Base-by-base conservation (phyloP, 2,888 invertebrate genomes). In the Drosophila prolongata region DNA sequence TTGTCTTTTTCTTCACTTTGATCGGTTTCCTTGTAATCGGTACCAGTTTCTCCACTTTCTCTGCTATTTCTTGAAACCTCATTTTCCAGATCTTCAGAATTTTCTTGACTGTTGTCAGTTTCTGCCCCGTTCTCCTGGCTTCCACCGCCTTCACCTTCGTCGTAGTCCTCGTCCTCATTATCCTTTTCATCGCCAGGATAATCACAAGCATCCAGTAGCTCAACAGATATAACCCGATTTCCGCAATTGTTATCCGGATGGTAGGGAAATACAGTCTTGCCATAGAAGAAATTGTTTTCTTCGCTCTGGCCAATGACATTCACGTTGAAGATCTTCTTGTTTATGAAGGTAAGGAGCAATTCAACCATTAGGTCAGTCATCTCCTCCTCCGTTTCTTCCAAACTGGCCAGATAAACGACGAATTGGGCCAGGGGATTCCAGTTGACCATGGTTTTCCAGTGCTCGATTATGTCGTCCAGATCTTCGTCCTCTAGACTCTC, bases 391-490 rank as follows among this genome's bases (percentile, higher is more conserved):
- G 89, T 87, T 16, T 90, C 90, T 49, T 90, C 90, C 6, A 87
- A 59, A 0, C 82, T 44, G 0, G 87, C 77, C 42, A 92, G 57
- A 10, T 86, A 87, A 3, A 92, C 90, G 0, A 92, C 87, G 56
- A 92, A 91, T 59, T 92, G 91, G 0, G 92, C 92, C 57, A 91
- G 37, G 0, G 92, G 90, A 80, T 92, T 92, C 92, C 92, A 92
- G 71, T 91, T 91, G 0, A 86, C 19, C 69, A 87, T 80, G 0
- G 59, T 64, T 62, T 87, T 90, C 90, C 91, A 92, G 49, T 88
- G 76, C 6, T 78, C 80, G 6, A 92, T 85, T 6, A 89, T 78
- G 16, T 89, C 89, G 24, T 89, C 81, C 34, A 92, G 66, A 60
- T 92, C 91, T 3, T 87, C 90, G n/a, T 90, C 86, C 3, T 89